Percentiles rank a stretch among this genome's conserved stretches.
Evolutionary conservation across 2,797 vertebrate genomes (phyloP).

Genomic region (Microctenopoma lineatum): DNA sequence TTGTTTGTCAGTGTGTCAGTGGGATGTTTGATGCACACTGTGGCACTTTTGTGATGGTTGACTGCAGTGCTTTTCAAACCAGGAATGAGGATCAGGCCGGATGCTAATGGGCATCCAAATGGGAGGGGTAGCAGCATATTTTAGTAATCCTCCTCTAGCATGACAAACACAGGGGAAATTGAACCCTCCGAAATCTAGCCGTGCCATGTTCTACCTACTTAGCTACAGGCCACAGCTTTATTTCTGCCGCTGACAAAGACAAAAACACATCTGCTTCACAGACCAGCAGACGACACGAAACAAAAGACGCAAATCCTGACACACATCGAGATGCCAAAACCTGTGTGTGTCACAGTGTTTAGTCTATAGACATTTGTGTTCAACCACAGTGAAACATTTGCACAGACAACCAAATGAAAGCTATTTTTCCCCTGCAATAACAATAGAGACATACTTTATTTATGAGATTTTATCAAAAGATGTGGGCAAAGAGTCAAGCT

Average conservation of each 20-base stretch:
- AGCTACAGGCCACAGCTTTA: slow-evolving; percentile 39
- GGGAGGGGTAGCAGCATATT: slow-evolving; percentile 15
- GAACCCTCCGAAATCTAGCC: slow-evolving; percentile 35
- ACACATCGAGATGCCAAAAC: slow-evolving; percentile 25
- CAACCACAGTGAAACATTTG: slow-evolving; percentile 38
- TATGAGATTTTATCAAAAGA: slow-evolving; percentile 36
- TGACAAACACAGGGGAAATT: slow-evolving; percentile 27
- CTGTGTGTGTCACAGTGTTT: slow-evolving; percentile 43
- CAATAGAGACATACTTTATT: slow-evolving; percentile 41
- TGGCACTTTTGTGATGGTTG: slow-evolving; percentile 69
- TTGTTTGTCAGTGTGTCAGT: slow-evolving; percentile 60
- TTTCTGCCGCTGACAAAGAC: slow-evolving; percentile 32
- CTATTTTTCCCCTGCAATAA: slow-evolving; percentile 28
- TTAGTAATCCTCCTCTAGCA: slow-evolving; percentile 43
- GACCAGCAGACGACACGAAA: slow-evolving; percentile 25
- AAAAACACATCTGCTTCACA: slow-evolving; percentile 47
- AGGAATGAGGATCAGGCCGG: slow-evolving; percentile 45
- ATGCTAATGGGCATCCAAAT: slow-evolving; percentile 38
- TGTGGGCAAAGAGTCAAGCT: slow-evolving; percentile 21
- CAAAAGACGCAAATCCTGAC: slow-evolving; percentile 38
- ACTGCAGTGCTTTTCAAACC: slow-evolving; percentile 59
- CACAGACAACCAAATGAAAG: slow-evolving; percentile 33
- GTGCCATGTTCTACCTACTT: slow-evolving; percentile 29
- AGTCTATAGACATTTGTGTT: slow-evolving; percentile 42
- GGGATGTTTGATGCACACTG: slow-evolving; percentile 57